phyloP scores from a whole-genome alignment of 2,888 invertebrate species.

The Sarcophaga caerulescens region DNA sequence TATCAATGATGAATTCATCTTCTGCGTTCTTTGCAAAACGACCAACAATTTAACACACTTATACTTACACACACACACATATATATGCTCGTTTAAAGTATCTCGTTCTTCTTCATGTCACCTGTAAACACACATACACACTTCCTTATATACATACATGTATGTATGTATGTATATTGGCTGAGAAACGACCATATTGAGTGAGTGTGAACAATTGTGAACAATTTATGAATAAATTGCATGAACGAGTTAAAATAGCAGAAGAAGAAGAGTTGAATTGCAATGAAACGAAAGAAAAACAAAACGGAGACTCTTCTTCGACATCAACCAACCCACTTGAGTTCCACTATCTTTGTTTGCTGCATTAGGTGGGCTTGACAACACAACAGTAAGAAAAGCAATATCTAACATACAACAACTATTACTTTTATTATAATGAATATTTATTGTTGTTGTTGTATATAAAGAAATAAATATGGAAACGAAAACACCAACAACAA shows the following conservation, averaged over 20 bases:
- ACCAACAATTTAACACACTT: conserved; percentile 42
- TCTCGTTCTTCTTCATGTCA: conserved; percentile 43
- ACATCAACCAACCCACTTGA: conserved; percentile 50
- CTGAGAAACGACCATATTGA: conserved; percentile 45
- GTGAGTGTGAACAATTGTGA: conserved; percentile 69
- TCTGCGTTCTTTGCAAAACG: conserved; percentile 70
- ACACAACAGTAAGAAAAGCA: conserved; percentile 15
- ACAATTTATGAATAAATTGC: conserved; percentile 79
- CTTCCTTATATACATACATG: neutral
- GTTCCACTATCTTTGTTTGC: conserved; percentile 25
- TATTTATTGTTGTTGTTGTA: conserved; percentile 33
- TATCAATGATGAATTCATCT: conserved; percentile 79
- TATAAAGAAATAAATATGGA: conserved; percentile 27
- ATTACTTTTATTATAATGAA: conserved; percentile 28
- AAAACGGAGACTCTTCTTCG: conserved; percentile 31
- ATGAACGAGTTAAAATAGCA: conserved; percentile 70
- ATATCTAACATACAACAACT: conserved; percentile 42
- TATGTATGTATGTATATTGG: conserved; percentile 25
- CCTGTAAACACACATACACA: conserved; percentile 40
- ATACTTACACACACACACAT: conserved; percentile 39
- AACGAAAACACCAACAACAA: conserved; percentile 37
- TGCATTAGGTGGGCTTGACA: conserved; percentile 62
- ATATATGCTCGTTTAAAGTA: conserved; percentile 30
- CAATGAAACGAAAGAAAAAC: neutral
- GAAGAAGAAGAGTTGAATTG: no score